Evolutionary conservation across 2,113 vertebrate genomes (phyloP), one percentile per base, ranked within the genome.

Genomic region (Elanoides forficatus): DNA sequence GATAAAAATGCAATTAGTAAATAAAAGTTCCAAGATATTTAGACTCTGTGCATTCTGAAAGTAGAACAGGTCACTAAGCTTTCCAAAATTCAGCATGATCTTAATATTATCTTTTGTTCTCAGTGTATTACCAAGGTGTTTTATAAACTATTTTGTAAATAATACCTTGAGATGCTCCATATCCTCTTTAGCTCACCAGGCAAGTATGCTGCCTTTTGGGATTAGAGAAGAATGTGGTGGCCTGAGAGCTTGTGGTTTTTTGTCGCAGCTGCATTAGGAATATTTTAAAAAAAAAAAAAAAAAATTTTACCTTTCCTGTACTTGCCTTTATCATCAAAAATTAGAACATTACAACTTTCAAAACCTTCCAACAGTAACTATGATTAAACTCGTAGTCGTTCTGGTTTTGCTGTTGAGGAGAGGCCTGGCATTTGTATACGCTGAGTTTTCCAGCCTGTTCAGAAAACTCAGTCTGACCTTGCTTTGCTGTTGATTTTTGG

Each of bases 401-500:
- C 45, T 72, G 34, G 10, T 14, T 71, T 81, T 74, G 19, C 66
- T 67, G 7, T 27, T 66, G 71, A 87, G 48, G 40, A 70, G 42
- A 45, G 52, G 13, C 19, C 13, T 22, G 27, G 22, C 0, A 0
- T 86, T 66, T 42, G 12, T 47, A 7, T 42, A 25, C 1, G 0
- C 25, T 25, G 75, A 14, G 11, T 85, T 76, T 82, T 42, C 43
- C 58, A 73, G 17, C 13, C 50, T 53, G 4, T 14, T 80, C 16
- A 40, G 80, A 75, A 60, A 52, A 53, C 23, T 62, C 43, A 11
- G 15, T 10, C 81, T 79, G 85, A 48, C 60, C 67, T 94, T 38
- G 22, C 56, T 85, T 58, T 40, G 42, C 68, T 81, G 18, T 66
- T 90, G 34, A 18, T 48, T 81, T 94, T 74, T 0, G 1, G 29